Evolutionary conservation across 2,797 vertebrate species (phyloP).

Genomic region (Masticophis lateralis): DNA sequence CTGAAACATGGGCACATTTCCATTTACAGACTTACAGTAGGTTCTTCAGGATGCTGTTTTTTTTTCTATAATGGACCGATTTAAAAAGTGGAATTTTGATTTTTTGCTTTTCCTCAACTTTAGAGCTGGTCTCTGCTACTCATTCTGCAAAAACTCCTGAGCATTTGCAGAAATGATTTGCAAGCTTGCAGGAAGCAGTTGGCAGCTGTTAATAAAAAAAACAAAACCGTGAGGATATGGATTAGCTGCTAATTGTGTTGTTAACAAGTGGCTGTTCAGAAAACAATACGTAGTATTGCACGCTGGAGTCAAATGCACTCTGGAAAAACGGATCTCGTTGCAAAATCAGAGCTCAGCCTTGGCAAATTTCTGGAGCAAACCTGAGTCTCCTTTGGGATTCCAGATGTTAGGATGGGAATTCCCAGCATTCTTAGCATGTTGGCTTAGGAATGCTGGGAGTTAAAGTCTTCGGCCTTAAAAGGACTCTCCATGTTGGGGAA

Average conservation of each 20-base stretch:
- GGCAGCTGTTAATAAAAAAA: neutral
- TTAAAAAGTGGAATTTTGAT: neutral
- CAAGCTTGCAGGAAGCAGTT: no score
- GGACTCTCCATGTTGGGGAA: no score
- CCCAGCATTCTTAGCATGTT: no score
- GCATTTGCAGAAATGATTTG: neutral
- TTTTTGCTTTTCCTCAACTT: neutral
- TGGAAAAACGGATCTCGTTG: neutral
- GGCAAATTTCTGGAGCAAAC: neutral
- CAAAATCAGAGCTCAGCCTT: neutral
- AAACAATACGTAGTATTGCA: neutral
- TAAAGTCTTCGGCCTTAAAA: neutral
- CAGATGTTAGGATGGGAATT: neutral
- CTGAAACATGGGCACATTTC: neutral
- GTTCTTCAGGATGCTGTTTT: neutral
- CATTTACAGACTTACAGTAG: no score
- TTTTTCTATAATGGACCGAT: neutral
- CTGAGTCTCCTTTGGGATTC: neutral
- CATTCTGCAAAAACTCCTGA: no score
- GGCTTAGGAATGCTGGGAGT: neutral
- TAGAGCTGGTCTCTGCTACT: accelerated
- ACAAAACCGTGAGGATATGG: neutral
- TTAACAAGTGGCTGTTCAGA: neutral
- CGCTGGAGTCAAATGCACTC: neutral
- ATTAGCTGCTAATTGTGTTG: neutral